These are phyloP conservation scores for Sarcophaga subvicina DNA, from an alignment of 2,888 invertebrate genomes.

Conservation along the genomic window DNA sequence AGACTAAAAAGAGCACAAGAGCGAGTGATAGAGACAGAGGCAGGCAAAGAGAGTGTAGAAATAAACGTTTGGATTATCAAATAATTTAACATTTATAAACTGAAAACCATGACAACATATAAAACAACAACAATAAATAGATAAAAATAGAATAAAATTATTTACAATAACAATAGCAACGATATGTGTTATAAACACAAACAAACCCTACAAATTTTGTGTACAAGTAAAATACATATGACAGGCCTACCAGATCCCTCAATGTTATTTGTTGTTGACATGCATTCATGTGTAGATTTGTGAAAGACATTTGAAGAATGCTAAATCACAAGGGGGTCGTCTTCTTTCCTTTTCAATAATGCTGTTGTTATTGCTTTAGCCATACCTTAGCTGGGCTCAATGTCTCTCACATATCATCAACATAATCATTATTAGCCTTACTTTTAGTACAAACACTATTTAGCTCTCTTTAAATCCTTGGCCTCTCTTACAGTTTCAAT, in stretches of 20 bases:
- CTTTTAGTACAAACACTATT: not conserved
- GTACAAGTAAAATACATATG: not conserved
- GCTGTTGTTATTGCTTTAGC: not conserved
- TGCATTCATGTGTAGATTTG: slow-evolving; percentile 54
- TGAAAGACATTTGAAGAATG: slow-evolving; percentile 56
- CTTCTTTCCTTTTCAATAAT: not conserved
- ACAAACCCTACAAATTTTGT: not conserved
- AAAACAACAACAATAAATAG: slow-evolving; percentile 42
- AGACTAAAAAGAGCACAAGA: not conserved
- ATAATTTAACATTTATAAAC: slow-evolving; percentile 35
- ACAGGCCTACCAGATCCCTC: not conserved
- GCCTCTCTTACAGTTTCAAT: too few relatives aligned
- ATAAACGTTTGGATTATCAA: slow-evolving; percentile 29
- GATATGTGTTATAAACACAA: slow-evolving; percentile 4
- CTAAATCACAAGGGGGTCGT: slow-evolving; percentile 57
- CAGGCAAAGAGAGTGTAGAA: not conserved
- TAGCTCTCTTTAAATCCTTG: not conserved
- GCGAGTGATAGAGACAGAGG: not conserved
- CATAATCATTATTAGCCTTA: not conserved
- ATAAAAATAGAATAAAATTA: slow-evolving; percentile 8
- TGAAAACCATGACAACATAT: slow-evolving; percentile 55
- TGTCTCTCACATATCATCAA: not conserved
- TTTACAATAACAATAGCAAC: slow-evolving; percentile 15
- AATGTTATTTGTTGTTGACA: not conserved
- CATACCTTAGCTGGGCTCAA: not conserved